phyloP scores from a whole-genome alignment of 2,113 vertebrate genomes.

The chimpanzee (Pan troglodytes) region NHGRI_mPanTro3-v2.1_pri NC_072418.2:8822501-8823000 shows the following conservation, averaged over 20 bases:
- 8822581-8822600: background rate
- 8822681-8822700: background rate
- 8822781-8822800: background rate
- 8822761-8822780: constrained; percentile 13
- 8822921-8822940: background rate
- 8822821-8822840: background rate
- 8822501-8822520: constrained; percentile 3
- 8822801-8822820: background rate
- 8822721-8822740: background rate
- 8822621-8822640: too few relatives aligned
- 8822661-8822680: background rate
- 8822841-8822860: too few relatives aligned
- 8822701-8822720: background rate
- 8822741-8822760: constrained; percentile 55
- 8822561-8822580: background rate
- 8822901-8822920: background rate
- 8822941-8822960: background rate
- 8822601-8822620: background rate
- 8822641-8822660: background rate
- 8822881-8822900: background rate
- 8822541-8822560: background rate
- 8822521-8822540: background rate
- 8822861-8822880: too few relatives aligned
- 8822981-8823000: background rate
- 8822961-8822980: background rate